Base-by-base conservation (phyloP, 2,888 invertebrate genomes). In the Hyppa rectilinea region DNA sequence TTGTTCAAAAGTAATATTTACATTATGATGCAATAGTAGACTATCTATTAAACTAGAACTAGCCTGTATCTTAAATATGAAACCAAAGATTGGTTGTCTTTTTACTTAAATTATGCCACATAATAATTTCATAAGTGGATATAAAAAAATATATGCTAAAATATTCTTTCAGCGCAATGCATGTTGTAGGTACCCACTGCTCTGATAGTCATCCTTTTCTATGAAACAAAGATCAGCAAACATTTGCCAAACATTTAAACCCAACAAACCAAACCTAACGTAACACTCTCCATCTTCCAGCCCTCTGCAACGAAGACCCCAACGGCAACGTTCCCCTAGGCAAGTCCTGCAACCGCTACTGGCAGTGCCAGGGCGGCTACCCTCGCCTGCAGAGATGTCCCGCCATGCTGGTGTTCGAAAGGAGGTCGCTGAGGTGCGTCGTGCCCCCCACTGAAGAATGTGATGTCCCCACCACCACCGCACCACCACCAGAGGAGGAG, bases 291-390 rank as follows among this genome's bases (percentile, higher is more conserved):
- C 5, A 29, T 59, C 5, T 96, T 96, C 60, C 95, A 98, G 98
- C 98, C 71, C 97, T 99, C 63, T 99, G 98, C 94, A 98, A 98
- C 90, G 98, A 98, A 56, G 98, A 98, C 87, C 97, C 99, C 64
- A 98, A 99, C 92, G 98, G 98, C 76, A 98, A 98, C 93, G 98
- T 99, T 17, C 98, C 98, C 0, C 96, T 99, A 17, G 98, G 98
- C 85, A 98, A 98, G 93, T 98, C 98, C 63, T 99, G 98, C 96
- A 98, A 98, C 96, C 96, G 98, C 20, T 99, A 99, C 95, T 99
- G 99, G 99, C 98, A 98, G 90, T 99, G 99, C 90, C 98, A 98
- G 91, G 98, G 98, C 7, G 99, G 99, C 0, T 99, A 99, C 93
- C 99, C 99, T 9, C 97, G 98, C 70, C 97, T 99, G 9, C 98